Conservation (phyloP, 2,888 invertebrate species). For the Epirrhoe alternata region DNA sequence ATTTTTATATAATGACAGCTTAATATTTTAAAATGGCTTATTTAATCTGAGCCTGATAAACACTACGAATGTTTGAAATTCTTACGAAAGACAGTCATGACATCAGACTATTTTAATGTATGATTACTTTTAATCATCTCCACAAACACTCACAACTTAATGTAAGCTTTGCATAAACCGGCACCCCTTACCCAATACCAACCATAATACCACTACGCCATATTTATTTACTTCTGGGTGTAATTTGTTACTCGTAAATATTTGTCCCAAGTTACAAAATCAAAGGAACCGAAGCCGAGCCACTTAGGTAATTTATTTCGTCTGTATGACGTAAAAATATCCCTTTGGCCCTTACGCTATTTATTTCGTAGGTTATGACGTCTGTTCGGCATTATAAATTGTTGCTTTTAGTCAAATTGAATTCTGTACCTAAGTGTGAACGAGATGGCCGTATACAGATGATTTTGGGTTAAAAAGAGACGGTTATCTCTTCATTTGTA, state of each 20-base stretch:
- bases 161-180: too few relatives aligned
- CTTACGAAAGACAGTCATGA: too few relatives aligned
- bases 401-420: slow-evolving; percentile 58
- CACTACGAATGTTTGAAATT: too few relatives aligned
- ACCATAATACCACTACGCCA: neutral
- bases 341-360: slow-evolving; percentile 8
- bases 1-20: neutral
- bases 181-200: too few relatives aligned
- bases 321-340: slow-evolving; percentile 6
- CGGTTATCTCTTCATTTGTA: slow-evolving; percentile 23
- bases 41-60: too few relatives aligned
- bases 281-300: neutral
- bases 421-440: slow-evolving; percentile 41
- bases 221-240: neutral
- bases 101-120: too few relatives aligned
- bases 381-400: slow-evolving; percentile 50
- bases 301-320: neutral
- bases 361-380: slow-evolving; percentile 37
- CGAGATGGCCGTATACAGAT: slow-evolving; percentile 36
- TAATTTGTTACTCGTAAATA: neutral
- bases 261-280: neutral
- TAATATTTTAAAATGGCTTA: too few relatives aligned
- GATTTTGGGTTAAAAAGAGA: slow-evolving; percentile 24
- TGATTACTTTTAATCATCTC: too few relatives aligned
- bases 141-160: too few relatives aligned